Evolutionary conservation across 1,140 invertebrate genomes (phyloP).

Genomic region (Triops longicaudatus): DNA sequence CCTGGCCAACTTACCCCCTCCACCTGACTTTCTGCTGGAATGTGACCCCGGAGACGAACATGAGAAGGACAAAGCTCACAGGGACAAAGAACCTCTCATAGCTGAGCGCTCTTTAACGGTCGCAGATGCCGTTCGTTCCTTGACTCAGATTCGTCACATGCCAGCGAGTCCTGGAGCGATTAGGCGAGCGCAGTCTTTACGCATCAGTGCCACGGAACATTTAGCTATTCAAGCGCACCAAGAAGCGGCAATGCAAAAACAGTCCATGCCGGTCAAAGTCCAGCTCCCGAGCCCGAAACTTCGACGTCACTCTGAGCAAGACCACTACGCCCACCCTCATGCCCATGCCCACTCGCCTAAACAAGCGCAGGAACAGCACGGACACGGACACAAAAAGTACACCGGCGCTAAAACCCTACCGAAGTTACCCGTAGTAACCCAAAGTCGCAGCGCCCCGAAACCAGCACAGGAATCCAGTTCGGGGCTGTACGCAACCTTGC

Average conservation of each 20-base stretch:
- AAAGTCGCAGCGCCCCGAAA: background rate
- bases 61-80: constrained; percentile 17
- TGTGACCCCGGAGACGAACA: constrained; percentile 38
- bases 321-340: constrained; percentile 19
- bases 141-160: constrained; percentile 74
- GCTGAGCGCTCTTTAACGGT: constrained; percentile 48
- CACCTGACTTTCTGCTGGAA: constrained; percentile 70
- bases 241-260: constrained; percentile 9
- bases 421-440: background rate
- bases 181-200: constrained; percentile 45
- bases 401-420: constrained; percentile 16
- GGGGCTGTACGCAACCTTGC: background rate
- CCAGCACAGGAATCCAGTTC: background rate
- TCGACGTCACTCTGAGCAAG: constrained; percentile 14
- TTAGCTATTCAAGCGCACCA: background rate
- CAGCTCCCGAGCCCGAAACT: constrained; percentile 16
- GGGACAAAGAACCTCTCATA: constrained; percentile 2
- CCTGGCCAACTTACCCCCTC: constrained; percentile 65
- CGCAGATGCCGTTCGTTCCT: constrained; percentile 74
- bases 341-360: background rate
- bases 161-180: constrained; percentile 71
- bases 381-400: constrained; percentile 7
- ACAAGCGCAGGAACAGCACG: background rate
- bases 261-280: background rate
- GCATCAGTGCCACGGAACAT: constrained; percentile 17